Conservation (phyloP, 2,888 invertebrate genomes). For the Cepaea hortensis region DNA sequence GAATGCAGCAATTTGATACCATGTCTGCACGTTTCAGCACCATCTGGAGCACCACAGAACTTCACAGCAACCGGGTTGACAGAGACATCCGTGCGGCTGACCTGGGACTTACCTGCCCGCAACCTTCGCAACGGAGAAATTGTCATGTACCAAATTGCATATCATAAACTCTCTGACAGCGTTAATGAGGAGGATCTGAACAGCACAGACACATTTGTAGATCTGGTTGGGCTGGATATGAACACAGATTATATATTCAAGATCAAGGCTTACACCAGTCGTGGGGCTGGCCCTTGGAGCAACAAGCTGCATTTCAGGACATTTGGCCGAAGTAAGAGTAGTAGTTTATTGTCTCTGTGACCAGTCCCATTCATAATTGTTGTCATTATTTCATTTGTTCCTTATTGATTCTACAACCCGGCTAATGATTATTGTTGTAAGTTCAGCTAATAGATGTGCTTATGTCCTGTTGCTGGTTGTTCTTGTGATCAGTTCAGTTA, state of each 20-base stretch:
- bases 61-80: slow-evolving; percentile 90
- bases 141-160: slow-evolving; percentile 92
- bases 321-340: slow-evolving; percentile 66
- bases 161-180: slow-evolving; percentile 81
- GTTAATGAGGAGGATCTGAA: slow-evolving; percentile 71
- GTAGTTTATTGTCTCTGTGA: too few relatives aligned
- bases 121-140: slow-evolving; percentile 96
- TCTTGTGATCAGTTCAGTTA: too few relatives aligned
- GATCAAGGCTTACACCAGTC: slow-evolving; percentile 91
- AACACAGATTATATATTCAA: slow-evolving; percentile 95
- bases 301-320: slow-evolving; percentile 83
- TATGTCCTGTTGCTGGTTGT: too few relatives aligned
- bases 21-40: slow-evolving; percentile 64
- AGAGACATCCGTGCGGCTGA: slow-evolving; percentile 78
- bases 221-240: slow-evolving; percentile 84
- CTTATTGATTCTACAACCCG: too few relatives aligned
- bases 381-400: too few relatives aligned
- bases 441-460: too few relatives aligned
- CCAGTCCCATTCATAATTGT: too few relatives aligned
- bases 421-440: too few relatives aligned
- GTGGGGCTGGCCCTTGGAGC: slow-evolving; percentile 93
- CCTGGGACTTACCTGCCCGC: slow-evolving; percentile 82
- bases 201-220: slow-evolving; percentile 68
- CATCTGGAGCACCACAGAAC: slow-evolving; percentile 76
- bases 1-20: neutral